Percentiles rank a stretch among this genome's conserved stretches.
These are phyloP conservation scores for Agelas oroides DNA, from an alignment of 37 sponge, comb jelly and placozoan genomes.

Conservation along the genomic window DNA sequence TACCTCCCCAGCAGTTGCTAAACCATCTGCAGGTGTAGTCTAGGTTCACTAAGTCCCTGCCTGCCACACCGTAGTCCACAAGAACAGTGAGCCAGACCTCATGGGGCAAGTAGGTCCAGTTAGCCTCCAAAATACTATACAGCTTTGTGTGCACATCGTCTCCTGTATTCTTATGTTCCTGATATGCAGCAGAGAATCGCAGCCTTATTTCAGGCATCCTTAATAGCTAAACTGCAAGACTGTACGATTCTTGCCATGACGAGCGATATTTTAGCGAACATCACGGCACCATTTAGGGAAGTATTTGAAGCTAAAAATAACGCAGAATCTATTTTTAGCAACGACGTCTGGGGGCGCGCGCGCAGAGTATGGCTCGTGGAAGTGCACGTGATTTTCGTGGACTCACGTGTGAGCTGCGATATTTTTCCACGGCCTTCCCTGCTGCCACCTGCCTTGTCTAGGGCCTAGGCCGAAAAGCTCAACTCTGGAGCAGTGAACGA, in stretches of 20 bases:
- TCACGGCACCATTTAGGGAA: not conserved
- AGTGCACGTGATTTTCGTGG: too few species aligned
- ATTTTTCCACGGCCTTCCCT: too few species aligned
- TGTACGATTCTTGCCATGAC: too few species aligned
- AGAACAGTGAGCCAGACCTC: slow-evolving; percentile 70
- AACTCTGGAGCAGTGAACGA: too few species aligned
- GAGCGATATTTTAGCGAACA: too few species aligned
- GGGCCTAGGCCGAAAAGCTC: too few species aligned
- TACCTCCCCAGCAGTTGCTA: slow-evolving; percentile 50
- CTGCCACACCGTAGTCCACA: slow-evolving; percentile 41
- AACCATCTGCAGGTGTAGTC: slow-evolving; percentile 66
- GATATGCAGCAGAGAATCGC: too few species aligned
- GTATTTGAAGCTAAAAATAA: not conserved
- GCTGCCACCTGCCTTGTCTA: too few species aligned
- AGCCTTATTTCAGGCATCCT: not conserved
- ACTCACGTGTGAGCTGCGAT: too few species aligned
- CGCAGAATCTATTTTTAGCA: not conserved
- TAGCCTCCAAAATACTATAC: not conserved
- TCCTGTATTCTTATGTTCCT: too few species aligned
- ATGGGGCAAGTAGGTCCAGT: slow-evolving; percentile 53
- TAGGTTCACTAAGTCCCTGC: slow-evolving; percentile 46
- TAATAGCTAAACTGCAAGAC: not conserved
- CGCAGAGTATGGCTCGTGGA: too few species aligned
- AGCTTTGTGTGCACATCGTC: too few species aligned
- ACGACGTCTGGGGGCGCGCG: not conserved